Base-by-base conservation (phyloP, 2,113 vertebrate species). In the Entomyzon cyanotis region DNA sequence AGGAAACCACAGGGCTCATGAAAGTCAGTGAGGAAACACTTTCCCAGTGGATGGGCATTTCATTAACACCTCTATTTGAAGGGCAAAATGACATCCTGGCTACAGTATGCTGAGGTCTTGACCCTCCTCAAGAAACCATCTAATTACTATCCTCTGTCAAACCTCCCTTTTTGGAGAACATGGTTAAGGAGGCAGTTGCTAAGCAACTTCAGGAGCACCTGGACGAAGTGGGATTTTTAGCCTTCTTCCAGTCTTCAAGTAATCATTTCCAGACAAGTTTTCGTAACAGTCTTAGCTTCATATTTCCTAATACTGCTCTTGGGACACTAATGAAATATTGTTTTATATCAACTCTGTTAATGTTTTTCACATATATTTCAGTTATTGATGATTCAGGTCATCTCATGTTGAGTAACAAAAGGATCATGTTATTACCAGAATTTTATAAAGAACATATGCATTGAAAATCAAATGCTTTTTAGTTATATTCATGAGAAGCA, bases 151-250 rank as follows among this genome's bases (percentile, higher is more conserved):
- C 73, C 41, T 84, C 82, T 93, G 82, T 89, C 95, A 96, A 92
- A 68, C 88, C 83, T 93, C 83, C 82, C 59, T 84, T 97, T 96
- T 89, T 81, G 92, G 79, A 94, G 92, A 95, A 78, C 56, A 76
- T 93, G 94, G 95, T 96, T 93, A 96, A 96, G 90, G 73, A 94
- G 56, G 68, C 68, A 84, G 93, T 97, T 96, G 93, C 95, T 96
- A 96, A 92, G 95, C 79, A 96, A 95, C 87, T 92, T 94, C 37
- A 78, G 92, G 88, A 94, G 65, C 79, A 95, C 95, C 93, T 96
- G 92, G 90, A 92, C 76, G 6, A 95, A 90, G 83, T 92, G 80
- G 64, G 73, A 81, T 88, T 97, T 93, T 95, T 83, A 83, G 84
- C 84, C 55, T 63, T 93, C 85, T 93, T 95, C 76, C 83, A 84